These are phyloP conservation scores for Scaptomyza flava DNA, from an alignment of 2,888 invertebrate species.

Conservation along the genomic window DNA sequence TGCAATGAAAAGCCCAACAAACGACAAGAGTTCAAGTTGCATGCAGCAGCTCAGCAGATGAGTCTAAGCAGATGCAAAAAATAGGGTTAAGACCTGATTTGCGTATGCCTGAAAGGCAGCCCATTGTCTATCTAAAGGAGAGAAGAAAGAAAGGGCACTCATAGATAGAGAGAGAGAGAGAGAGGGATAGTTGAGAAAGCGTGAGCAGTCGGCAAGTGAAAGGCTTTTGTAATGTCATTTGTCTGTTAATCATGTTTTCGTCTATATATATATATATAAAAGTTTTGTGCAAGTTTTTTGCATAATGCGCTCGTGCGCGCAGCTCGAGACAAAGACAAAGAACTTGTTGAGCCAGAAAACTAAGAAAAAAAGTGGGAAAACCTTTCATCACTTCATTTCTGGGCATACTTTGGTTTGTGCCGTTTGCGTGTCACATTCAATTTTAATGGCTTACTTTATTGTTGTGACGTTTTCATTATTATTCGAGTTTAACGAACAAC, in stretches of 20 bases:
- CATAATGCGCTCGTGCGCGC: conserved; percentile 68
- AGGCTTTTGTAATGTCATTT: conserved; percentile 73
- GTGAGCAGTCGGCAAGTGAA: conserved; percentile 60
- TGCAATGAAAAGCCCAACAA: conserved; percentile 38
- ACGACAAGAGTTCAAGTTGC: conserved; percentile 62
- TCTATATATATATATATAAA: conserved; percentile 37
- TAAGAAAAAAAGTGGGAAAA: conserved; percentile 6
- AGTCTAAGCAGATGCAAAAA: conserved; percentile 56
- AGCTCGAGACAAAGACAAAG: conserved; percentile 50
- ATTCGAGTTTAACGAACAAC: conserved; percentile 14
- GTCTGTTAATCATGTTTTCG: conserved; percentile 75
- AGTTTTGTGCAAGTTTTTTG: conserved; percentile 69
- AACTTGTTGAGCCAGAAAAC: conserved; percentile 65
- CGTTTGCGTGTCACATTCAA: conserved; percentile 69
- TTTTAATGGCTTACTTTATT: conserved; percentile 57
- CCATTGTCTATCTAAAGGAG: conserved; percentile 54
- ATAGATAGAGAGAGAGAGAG: neutral
- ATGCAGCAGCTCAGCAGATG: conserved; percentile 26
- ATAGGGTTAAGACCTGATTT: conserved; percentile 76
- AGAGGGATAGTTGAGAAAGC: neutral
- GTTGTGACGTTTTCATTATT: conserved; percentile 35
- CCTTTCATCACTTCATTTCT: neutral
- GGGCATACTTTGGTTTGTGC: conserved; percentile 7
- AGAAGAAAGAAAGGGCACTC: conserved; percentile 7
- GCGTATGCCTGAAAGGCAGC: conserved; percentile 58